Percentiles rank a stretch among this genome's conserved stretches.
These are phyloP conservation scores for Malurus elegans DNA, from an alignment of 2,113 vertebrate genomes.

Conservation along the genomic window DNA sequence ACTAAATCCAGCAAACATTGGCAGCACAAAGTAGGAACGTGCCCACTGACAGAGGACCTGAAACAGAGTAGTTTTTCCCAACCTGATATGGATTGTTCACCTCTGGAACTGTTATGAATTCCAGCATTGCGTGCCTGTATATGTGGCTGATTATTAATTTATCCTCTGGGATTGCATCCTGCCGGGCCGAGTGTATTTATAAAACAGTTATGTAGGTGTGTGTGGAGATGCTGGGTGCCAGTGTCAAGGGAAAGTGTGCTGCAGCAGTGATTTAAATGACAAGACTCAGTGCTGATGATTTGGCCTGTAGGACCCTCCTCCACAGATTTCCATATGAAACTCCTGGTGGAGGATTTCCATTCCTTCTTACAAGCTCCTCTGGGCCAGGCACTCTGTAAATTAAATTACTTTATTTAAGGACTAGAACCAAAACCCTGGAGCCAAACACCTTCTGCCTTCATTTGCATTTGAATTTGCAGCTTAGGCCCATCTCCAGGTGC, in stretches of 20 bases:
- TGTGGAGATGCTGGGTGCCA: neutral
- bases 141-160: slow-evolving; percentile 37
- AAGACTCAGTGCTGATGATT: neutral
- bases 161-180: slow-evolving; percentile 18
- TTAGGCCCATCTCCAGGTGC: neutral
- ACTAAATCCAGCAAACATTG: neutral
- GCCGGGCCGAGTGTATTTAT: neutral
- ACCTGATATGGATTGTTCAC: neutral
- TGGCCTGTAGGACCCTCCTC: neutral
- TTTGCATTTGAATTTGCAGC: slow-evolving; percentile 8
- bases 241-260: neutral
- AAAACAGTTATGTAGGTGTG: slow-evolving; percentile 13
- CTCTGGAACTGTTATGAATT: neutral
- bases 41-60: neutral
- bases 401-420: neutral
- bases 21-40: neutral
- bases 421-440: slow-evolving; percentile 1
- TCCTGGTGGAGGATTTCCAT: slow-evolving; percentile 1
- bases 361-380: neutral
- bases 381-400: neutral
- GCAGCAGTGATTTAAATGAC: slow-evolving; percentile 1
- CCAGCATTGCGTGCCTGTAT: neutral
- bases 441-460: slow-evolving; percentile 13
- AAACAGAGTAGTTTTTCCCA: neutral
- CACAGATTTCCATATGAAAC: neutral